These are phyloP conservation scores for Tetragonula clypearis DNA, from an alignment of 1,140 invertebrate genomes.

Conservation along the genomic window DNA sequence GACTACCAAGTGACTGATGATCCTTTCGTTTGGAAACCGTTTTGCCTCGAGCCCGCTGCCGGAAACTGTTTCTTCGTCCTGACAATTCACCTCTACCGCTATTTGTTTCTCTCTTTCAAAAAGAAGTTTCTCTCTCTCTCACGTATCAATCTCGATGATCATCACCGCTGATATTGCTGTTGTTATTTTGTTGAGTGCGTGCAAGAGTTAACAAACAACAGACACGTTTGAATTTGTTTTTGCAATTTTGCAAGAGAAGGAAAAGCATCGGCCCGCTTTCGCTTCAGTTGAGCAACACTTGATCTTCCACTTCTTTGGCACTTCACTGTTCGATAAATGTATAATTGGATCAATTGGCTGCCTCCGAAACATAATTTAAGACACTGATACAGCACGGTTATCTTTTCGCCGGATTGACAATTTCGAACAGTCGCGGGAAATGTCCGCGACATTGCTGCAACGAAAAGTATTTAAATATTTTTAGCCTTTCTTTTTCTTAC, in stretches of 20 bases:
- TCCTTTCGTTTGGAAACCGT: conserved; percentile 34
- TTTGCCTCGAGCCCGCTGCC: conserved; percentile 27
- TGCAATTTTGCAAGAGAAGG: too few species aligned
- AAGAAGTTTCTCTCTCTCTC: neutral
- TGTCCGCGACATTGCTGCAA: neutral
- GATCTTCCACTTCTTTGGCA: too few species aligned
- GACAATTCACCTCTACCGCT: neutral
- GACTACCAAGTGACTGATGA: conserved; percentile 51
- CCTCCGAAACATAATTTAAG: too few species aligned
- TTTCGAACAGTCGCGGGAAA: conserved; percentile 61
- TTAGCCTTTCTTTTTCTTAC: neutral
- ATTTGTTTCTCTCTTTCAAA: neutral
- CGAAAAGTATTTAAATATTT: neutral
- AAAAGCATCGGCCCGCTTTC: too few species aligned
- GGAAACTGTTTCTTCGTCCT: conserved; percentile 5
- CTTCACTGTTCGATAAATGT: too few species aligned
- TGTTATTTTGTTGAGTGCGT: neutral
- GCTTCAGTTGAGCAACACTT: too few species aligned
- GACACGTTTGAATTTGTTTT: too few species aligned
- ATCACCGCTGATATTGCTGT: neutral
- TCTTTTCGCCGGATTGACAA: too few species aligned
- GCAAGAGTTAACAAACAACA: neutral
- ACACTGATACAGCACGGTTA: too few species aligned
- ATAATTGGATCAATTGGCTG: too few species aligned
- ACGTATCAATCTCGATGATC: neutral